Evolutionary conservation across 1,140 invertebrate species (phyloP), one percentile per base, ranked within the genome.

Genomic region (Battus philenor): DNA sequence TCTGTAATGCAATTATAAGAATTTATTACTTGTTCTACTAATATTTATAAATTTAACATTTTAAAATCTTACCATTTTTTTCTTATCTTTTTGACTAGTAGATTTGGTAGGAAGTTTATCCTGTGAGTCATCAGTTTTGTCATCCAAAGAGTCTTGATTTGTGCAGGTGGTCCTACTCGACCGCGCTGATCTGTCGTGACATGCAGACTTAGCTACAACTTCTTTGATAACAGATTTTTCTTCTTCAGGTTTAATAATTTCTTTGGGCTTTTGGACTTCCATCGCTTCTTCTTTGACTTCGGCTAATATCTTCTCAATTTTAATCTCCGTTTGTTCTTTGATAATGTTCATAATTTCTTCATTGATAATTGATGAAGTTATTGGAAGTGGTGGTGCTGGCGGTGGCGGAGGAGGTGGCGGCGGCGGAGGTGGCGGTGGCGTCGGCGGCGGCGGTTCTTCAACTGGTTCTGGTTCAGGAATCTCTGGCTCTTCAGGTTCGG

Each of bases 91-190:
- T 5, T 78, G 75, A 54, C 83, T 87, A 6, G 44, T 64, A 9
- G 44, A 54, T 16, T 53, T 18, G 1, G 62, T 75, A 77, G 88
- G 69, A 86, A 91, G 50, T 88, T 91, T 64, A 85, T 90, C 66
- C 87, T 90, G 68, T 64, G 88, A 62, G 62, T 87, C 59, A 78
- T 88, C 64, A 51, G 87, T 62, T 77, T 73, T 66, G 52, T 76
- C 59, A 50, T 81, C 63, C 50, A 73, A 43, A 9, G 81, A 77
- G 51, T 80, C 63, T 47, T 83, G 68, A 54, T 82, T 73, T 12
- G 68, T 59, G 30, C 75, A 73, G 1, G 80, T 72, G 1, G 71
- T 76, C 7, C 79, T 68, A 27, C 81, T 86, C 0, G 80, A 76
- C n/a, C 80, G 54, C 0, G 74, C 70, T 1, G 83, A 82, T 7